Percentiles rank a stretch among this genome's conserved stretches.
Evolutionary conservation across 2,113 vertebrate genomes (phyloP).

Genomic region (Tenrec ecaudatus): DNA sequence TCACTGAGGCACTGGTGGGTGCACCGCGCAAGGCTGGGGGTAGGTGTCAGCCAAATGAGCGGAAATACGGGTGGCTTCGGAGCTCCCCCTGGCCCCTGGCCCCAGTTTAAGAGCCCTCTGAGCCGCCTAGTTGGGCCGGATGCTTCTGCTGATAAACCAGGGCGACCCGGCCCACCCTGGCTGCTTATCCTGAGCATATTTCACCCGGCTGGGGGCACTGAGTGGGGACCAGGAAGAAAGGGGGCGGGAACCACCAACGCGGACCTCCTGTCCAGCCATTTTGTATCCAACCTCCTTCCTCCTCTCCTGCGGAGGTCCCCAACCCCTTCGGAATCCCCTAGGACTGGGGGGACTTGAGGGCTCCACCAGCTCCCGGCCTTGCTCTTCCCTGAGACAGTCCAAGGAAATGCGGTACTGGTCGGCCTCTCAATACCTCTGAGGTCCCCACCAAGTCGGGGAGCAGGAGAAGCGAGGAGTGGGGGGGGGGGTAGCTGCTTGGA

Average conservation of each 20-base stretch:
- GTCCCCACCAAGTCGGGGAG: neutral
- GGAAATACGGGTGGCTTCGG: neutral
- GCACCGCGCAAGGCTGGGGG: neutral
- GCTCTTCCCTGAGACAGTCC: neutral
- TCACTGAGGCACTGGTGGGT: neutral
- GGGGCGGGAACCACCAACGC: neutral
- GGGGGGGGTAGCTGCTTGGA: neutral
- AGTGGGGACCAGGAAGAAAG: neutral
- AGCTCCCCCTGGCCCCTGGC: conserved; percentile 3
- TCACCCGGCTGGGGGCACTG: neutral
- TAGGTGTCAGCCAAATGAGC: neutral
- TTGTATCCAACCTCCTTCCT: conserved; percentile 5
- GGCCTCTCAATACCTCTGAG: neutral
- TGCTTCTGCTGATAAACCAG: conserved; percentile 57
- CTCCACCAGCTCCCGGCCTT: neutral
- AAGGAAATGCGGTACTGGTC: neutral
- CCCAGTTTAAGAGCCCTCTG: neutral
- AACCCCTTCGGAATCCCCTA: neutral
- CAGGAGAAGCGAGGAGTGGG: neutral
- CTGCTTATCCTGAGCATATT: conserved; percentile 48
- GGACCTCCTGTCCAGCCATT: neutral
- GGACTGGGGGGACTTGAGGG: neutral
- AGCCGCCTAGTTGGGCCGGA: neutral
- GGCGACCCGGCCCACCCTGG: neutral
- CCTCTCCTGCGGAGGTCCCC: neutral